Conservation (phyloP, 2,113 vertebrate species). For the Sula dactylatra region DNA sequence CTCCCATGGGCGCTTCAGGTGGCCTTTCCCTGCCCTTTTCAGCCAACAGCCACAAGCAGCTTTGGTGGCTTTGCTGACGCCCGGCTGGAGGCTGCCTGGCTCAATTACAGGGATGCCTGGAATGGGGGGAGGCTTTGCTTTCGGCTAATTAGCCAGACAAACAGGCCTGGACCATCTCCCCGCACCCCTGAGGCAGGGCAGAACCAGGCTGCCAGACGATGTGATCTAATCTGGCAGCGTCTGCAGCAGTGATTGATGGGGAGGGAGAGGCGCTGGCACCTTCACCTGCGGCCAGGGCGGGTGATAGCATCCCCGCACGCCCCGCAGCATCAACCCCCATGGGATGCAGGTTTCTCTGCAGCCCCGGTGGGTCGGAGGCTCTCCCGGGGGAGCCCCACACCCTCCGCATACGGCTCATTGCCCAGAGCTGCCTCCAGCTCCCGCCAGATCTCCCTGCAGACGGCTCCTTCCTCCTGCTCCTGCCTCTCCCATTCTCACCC, state of each 20-base stretch:
- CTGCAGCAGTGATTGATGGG: background rate
- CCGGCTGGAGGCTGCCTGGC: background rate
- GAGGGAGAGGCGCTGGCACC: background rate
- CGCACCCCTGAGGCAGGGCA: background rate
- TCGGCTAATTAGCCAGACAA: background rate
- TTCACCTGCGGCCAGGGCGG: background rate
- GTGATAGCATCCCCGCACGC: background rate
- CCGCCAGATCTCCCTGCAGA: background rate
- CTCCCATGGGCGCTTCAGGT: accelerated
- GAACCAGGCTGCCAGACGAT: background rate
- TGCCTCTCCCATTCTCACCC: background rate
- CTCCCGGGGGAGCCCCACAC: accelerated
- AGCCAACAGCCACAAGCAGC: background rate
- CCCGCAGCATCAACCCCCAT: background rate
- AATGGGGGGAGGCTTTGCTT: background rate
- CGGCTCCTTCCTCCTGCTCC: background rate
- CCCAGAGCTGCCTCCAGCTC: background rate
- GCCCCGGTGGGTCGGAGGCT: accelerated
- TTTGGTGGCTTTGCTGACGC: background rate
- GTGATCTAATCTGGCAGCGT: background rate
- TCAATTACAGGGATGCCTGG: background rate
- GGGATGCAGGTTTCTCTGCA: background rate
- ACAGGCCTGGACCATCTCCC: background rate
- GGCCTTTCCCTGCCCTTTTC: background rate
- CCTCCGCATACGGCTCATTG: background rate